A percentile compares a stretch with the other conserved stretches of the same genome.
phyloP scores from a whole-genome alignment of 2,113 vertebrate genomes.

The Crotalus tigris region DNA sequence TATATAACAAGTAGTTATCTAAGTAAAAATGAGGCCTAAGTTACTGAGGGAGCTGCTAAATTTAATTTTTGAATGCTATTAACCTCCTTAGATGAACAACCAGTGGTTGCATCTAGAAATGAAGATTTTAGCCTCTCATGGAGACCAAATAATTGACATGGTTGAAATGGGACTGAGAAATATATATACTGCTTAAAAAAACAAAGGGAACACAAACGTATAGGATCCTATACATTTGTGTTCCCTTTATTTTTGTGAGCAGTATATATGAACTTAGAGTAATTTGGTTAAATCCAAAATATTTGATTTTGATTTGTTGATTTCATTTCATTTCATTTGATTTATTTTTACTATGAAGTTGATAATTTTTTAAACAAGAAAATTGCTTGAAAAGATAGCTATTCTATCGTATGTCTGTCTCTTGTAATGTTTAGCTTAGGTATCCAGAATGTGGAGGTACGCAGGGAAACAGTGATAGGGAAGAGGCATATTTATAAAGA shows the following conservation, averaged over 20 bases:
- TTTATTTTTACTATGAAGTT: background rate
- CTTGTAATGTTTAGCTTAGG: conserved; percentile 30
- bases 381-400: conserved; percentile 37
- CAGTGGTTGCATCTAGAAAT: background rate
- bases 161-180: background rate
- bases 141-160: background rate
- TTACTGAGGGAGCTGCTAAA: background rate
- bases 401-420: conserved; percentile 10
- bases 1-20: background rate
- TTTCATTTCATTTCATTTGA: conserved; percentile 28
- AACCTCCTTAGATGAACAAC: background rate
- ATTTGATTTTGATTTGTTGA: background rate
- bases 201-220: no score
- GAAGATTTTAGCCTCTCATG: background rate
- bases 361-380: conserved; percentile 2
- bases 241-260: no score
- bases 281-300: background rate
- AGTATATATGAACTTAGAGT: background rate
- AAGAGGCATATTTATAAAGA: conserved; percentile 58
- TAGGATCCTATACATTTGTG: no score
- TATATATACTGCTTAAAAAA: background rate
- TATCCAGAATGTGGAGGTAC: conserved; percentile 20
- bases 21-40: background rate
- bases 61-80: background rate
- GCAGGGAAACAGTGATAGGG: background rate